Conservation (phyloP, 2,113 vertebrate genomes). For the Semnopithecus entellus region DNA sequence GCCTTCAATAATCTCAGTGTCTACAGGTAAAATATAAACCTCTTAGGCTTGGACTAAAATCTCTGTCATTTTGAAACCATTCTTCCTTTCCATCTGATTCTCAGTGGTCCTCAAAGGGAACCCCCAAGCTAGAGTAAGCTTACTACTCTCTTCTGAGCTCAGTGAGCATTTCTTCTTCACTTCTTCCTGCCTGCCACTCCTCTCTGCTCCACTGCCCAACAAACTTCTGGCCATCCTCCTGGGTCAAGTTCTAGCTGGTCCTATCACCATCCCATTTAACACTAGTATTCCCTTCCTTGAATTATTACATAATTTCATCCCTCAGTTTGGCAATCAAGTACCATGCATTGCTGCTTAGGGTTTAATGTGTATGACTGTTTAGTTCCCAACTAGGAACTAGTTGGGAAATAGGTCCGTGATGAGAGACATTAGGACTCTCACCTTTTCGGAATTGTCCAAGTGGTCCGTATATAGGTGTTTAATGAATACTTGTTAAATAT, state of each 20-base stretch:
- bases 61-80: not conserved
- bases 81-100: not conserved
- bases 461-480: not conserved
- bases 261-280: not conserved
- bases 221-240: not conserved
- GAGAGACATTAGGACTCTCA: not conserved
- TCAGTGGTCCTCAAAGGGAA: not conserved
- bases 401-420: not conserved
- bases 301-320: not conserved
- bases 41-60: not conserved
- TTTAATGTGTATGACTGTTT: not conserved
- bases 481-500: conserved; percentile 17
- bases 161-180: not conserved
- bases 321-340: not conserved
- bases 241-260: not conserved
- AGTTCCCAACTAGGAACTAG: not conserved
- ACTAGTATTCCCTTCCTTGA: not conserved
- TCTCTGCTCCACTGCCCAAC: not conserved
- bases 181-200: not conserved
- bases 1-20: not conserved
- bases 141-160: not conserved
- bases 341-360: not conserved
- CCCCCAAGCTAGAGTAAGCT: not conserved
- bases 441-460: conserved; percentile 38
- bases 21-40: not conserved